Conservation (phyloP, 2,113 vertebrate genomes). For the Scomber japonicus region DNA sequence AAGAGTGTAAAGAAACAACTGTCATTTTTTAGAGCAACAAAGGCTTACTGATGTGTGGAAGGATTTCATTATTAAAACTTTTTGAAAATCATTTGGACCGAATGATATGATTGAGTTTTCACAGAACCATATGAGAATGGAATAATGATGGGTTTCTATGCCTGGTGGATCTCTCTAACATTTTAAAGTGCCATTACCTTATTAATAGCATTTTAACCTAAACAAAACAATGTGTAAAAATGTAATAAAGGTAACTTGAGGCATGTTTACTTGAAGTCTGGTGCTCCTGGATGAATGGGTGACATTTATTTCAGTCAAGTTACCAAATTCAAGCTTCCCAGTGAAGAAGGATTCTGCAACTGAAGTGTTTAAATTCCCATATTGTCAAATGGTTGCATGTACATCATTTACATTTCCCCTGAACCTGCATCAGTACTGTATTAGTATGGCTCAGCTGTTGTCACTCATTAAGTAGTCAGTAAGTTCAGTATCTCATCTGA, state of each 20-base stretch:
- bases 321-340: not conserved
- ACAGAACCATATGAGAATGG: too few species aligned
- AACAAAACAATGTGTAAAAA: too few species aligned
- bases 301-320: not conserved
- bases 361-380: not conserved
- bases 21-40: not conserved
- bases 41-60: not conserved
- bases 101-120: too few species aligned
- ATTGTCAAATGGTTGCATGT: not conserved
- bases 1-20: not conserved
- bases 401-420: constrained; percentile 19
- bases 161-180: too few species aligned
- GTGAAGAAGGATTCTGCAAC: not conserved
- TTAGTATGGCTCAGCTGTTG: constrained; percentile 45
- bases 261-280: not conserved
- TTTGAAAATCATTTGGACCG: too few species aligned
- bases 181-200: too few species aligned
- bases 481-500: constrained; percentile 46
- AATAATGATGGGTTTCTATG: too few species aligned
- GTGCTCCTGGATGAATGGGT: not conserved
- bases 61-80: too few species aligned
- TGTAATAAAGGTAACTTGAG: not conserved
- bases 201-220: too few species aligned
- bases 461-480: constrained; percentile 68
- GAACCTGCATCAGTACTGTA: constrained; percentile 12